These are phyloP conservation scores for Amiota mariae DNA, from an alignment of 2,888 invertebrate genomes.

Conservation along the genomic window DNA sequence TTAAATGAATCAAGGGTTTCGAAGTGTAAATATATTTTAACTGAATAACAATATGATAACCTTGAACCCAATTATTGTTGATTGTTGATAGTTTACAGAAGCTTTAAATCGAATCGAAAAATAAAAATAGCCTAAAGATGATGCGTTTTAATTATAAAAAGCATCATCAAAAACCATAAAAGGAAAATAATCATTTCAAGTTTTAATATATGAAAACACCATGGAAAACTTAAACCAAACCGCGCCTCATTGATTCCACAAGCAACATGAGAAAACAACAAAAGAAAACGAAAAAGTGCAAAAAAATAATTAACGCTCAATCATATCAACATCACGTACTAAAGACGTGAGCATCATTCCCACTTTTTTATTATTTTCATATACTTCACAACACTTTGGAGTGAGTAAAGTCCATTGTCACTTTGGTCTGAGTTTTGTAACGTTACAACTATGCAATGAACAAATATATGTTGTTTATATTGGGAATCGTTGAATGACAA, in stretches of 20 bases:
- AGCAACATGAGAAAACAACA: constrained; percentile 18
- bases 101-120: background rate
- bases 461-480: too few species aligned
- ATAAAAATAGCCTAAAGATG: background rate
- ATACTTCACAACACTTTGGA: too few species aligned
- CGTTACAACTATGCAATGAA: too few species aligned
- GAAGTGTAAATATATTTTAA: too few species aligned
- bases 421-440: too few species aligned
- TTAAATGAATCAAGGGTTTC: too few species aligned
- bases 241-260: constrained; percentile 54
- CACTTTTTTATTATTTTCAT: constrained; percentile 36
- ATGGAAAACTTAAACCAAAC: constrained; percentile 38
- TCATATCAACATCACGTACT: constrained; percentile 74
- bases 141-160: constrained; percentile 17
- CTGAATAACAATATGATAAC: too few species aligned
- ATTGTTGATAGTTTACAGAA: background rate
- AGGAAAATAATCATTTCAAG: too few species aligned
- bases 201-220: too few species aligned
- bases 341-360: constrained; percentile 73
- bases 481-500: too few species aligned
- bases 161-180: background rate
- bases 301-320: constrained; percentile 70
- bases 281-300: constrained; percentile 50
- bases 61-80: too few species aligned
- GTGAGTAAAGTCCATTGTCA: too few species aligned